Evolutionary conservation across 1,140 invertebrate genomes (phyloP), one percentile per base, ranked within the genome.

Genomic region (Bacillus rossius): DNA sequence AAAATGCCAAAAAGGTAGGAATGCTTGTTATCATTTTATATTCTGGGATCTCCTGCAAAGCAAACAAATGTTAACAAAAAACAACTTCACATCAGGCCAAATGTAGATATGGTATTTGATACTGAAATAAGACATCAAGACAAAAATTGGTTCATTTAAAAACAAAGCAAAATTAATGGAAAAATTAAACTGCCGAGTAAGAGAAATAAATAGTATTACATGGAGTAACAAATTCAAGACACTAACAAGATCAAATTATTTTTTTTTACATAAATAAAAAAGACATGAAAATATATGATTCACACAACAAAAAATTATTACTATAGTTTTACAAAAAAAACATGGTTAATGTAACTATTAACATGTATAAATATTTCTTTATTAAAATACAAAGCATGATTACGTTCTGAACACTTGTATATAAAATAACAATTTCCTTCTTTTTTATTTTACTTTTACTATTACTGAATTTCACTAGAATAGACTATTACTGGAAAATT

Each of bases 11-110:
- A 43, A 87, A 82, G 22, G 81, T 82, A 55, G 84, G 78, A 17
- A 86, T 70, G 61, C 86, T 82, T 8, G 78, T 70, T 3, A 91
- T 73, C 0, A 81, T 72, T 64, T 84, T 81, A 59, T 90, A 88
- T 67, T 92, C 89, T 0, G 86, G 81, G 47, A 92, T 84, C 71
- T 92, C 88, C 63, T 84, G 72, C 37, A 72, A 72, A 22, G 13
- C 4, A 34, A 34, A 34, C 4, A 34, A 34, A 34, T n/a, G n/a
- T n/a, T n/a, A n/a, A n/a, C n/a, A n/a, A n/a, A n/a, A n/a, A n/a
- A n/a, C n/a, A n/a, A n/a, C n/a, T n/a, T n/a, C n/a, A 34, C 29
- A 34, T 34, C 10, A 10, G 4, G 4, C 29, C 29, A 34, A 41
- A 59, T 42, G 2, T 29, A 57, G 29, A 34, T 34, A 34, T 4